phyloP scores from a whole-genome alignment of 2,797 vertebrate species.

The Myioborus miniatus region DNA sequence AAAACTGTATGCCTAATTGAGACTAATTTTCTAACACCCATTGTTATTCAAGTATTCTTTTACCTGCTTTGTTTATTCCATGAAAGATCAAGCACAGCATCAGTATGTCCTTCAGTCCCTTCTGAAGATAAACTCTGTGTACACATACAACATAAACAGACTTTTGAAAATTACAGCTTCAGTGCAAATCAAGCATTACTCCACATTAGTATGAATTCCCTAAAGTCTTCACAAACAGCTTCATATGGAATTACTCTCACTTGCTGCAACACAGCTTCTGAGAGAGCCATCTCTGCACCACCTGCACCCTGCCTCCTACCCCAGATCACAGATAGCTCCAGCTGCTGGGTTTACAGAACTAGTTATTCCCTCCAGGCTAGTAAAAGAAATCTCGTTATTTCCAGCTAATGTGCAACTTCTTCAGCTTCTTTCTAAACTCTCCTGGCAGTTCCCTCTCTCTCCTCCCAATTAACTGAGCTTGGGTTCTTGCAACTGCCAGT shows the following conservation, averaged over 20 bases:
- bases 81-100: slow-evolving; percentile 93
- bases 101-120: slow-evolving; percentile 83
- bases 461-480: not conserved
- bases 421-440: not conserved
- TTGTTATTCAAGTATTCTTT: not conserved
- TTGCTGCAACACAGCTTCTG: not conserved
- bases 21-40: not conserved
- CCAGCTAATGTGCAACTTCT: not conserved
- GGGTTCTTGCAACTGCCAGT: not conserved
- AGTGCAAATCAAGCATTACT: not conserved
- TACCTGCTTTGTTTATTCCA: slow-evolving; percentile 94
- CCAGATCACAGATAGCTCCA: not conserved
- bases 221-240: not conserved
- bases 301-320: not conserved
- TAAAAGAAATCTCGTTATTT: not conserved
- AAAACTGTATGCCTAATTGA: not conserved
- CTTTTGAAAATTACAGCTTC: not conserved
- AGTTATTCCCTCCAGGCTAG: not conserved
- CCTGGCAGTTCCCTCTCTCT: not conserved
- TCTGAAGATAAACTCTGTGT: slow-evolving; percentile 79
- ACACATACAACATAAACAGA: not conserved
- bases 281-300: not conserved
- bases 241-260: not conserved
- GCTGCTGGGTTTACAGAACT: not conserved
- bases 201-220: not conserved